Base-by-base conservation (phyloP, 2,113 vertebrate genomes). In the Equus quagga region DNA sequence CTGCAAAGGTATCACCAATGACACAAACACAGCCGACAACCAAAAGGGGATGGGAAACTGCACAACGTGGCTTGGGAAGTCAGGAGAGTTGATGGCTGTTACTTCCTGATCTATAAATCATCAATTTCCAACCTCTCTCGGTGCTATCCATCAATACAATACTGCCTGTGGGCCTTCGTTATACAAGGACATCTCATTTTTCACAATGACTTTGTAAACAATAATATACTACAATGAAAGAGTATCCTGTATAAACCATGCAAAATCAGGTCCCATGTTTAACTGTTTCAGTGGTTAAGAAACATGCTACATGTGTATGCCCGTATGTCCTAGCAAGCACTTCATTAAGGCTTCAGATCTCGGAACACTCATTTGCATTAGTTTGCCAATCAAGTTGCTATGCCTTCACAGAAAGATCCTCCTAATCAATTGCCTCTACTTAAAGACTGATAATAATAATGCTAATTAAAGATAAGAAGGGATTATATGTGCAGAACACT, bases 51-150 rank as follows among this genome's bases (percentile, higher is more conserved):
- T 0, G 7, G 98, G 96, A 98, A 98, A 98, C 94, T 97, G 67
- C 97, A 95, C 93, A 93, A 82, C 21, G 1, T 81, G 0, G 1
- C 84, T 98, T 92, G 85, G 95, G 82, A 98, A 97, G 82, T 95
- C 92, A 96, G 96, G 93, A 88, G 97, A 98, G 96, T 96, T 98
- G 98, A 98, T 99, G 98, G 98, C 98, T 98, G 97, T 98, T 98
- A 98, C 98, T 99, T 99, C 98, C 98, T 98, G 98, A 97, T 98
- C 98, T 98, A 98, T 98, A 99, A 99, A 98, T 99, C 98, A 98
- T 98, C 97, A 98, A 95, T 98, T 98, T 97, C 97, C 94, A 98
- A 91, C 62, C 83, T 98, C 23, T 80, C 73, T 87, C 93, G 97
- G 97, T 97, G 95, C 97, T 98, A 96, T 98, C 97, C 94, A 41